Conservation (phyloP, 2,797 vertebrate genomes). For the Sebastes vulpes region DNA sequence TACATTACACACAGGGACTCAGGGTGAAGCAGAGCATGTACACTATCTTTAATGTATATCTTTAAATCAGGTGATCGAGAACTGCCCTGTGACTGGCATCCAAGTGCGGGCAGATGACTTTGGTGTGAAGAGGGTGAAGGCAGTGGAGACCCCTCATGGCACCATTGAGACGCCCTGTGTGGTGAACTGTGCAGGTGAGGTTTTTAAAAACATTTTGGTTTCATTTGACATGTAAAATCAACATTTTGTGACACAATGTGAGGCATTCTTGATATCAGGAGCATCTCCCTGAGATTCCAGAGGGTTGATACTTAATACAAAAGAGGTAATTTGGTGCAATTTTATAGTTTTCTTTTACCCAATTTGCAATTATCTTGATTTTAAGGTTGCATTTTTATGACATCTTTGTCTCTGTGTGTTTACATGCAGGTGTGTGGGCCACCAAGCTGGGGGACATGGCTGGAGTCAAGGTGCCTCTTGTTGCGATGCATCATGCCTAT, state of each 20-base stretch:
- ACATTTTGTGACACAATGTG: neutral
- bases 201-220: neutral
- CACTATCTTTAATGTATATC: neutral
- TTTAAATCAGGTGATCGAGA: conserved; percentile 91
- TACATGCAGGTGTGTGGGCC: conserved; percentile 92
- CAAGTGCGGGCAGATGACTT: conserved; percentile 88
- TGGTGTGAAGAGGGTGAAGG: conserved; percentile 89
- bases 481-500: conserved; percentile 97
- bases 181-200: conserved; percentile 96
- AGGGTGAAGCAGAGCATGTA: neutral
- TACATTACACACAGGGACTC: neutral
- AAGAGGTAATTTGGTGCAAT: neutral
- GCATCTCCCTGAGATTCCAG: neutral
- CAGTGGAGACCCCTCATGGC: conserved; percentile 90
- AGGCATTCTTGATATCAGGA: neutral
- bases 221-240: neutral
- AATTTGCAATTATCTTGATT: neutral
- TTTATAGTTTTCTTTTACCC: neutral
- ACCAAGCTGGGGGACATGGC: conserved; percentile 92
- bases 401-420: neutral
- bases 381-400: neutral
- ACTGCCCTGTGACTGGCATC: conserved; percentile 94
- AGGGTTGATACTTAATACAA: neutral
- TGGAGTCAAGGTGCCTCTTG: conserved; percentile 92
- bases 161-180: conserved; percentile 92